These are phyloP conservation scores for Chamaetylas fuelleborni DNA, from an alignment of 2,113 vertebrate genomes.

Conservation along the genomic window DNA sequence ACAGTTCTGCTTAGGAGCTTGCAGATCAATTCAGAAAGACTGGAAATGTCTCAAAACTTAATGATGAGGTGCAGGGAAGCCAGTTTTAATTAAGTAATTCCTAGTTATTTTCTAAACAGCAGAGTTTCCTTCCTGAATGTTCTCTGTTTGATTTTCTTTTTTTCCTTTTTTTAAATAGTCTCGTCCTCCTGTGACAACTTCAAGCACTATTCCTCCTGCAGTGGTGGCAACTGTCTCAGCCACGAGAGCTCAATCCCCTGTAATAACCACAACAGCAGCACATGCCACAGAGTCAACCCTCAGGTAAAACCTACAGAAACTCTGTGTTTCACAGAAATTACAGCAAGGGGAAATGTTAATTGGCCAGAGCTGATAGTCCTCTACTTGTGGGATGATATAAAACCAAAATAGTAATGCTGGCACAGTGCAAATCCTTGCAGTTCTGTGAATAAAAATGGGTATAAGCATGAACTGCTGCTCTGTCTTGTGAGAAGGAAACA, in stretches of 20 bases:
- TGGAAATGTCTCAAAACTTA: not conserved
- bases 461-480: not conserved
- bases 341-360: not conserved
- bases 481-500: not conserved
- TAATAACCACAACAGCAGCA: slow-evolving; percentile 88
- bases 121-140: not conserved
- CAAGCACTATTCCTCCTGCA: slow-evolving; percentile 89
- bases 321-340: not conserved
- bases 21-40: not conserved
- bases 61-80: not conserved
- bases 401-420: not conserved
- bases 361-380: not conserved
- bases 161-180: slow-evolving; percentile 74
- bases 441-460: not conserved
- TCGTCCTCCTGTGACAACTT: slow-evolving; percentile 88
- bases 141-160: not conserved
- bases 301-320: slow-evolving; percentile 73
- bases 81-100: not conserved
- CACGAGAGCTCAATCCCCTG: slow-evolving; percentile 91
- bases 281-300: slow-evolving; percentile 88
- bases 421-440: not conserved
- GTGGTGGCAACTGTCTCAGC: slow-evolving; percentile 93
- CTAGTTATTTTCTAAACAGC: not conserved
- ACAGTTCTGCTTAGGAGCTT: not conserved
- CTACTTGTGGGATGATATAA: not conserved